Evolutionary conservation across 1,140 invertebrate genomes (phyloP).

Genomic region (Bombus breviceps): DNA sequence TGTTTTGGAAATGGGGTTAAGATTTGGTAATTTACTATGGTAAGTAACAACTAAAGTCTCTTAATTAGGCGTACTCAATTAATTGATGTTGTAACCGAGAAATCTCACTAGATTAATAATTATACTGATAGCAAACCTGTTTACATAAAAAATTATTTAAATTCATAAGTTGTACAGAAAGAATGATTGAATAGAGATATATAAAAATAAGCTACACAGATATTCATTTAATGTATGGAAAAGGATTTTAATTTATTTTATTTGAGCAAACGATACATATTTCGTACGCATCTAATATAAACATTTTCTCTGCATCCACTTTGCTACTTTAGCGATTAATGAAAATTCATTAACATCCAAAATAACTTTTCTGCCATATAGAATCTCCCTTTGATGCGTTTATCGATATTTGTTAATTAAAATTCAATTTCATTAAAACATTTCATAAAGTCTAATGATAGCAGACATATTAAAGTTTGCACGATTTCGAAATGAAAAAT

Average conservation of each 20-base stretch:
- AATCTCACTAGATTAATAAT: not conserved
- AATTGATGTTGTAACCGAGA: not conserved
- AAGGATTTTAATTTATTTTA: not conserved
- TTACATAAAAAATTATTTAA: no score
- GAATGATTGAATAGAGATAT: no score
- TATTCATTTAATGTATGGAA: not conserved
- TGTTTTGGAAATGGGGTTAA: not conserved
- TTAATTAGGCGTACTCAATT: not conserved
- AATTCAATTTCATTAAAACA: not conserved
- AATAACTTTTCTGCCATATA: not conserved
- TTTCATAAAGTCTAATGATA: not conserved
- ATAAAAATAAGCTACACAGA: not conserved
- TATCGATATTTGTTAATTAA: not conserved
- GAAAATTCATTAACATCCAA: not conserved
- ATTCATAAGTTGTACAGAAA: no score
- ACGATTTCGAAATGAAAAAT: not conserved
- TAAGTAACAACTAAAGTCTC: not conserved
- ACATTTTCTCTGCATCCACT: not conserved
- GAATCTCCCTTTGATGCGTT: not conserved
- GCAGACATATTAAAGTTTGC: not conserved
- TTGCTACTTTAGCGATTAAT: not conserved
- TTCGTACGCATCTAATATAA: not conserved
- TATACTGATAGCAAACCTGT: not conserved
- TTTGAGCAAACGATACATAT: no score
- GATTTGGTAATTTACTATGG: not conserved